Percentiles rank a stretch among this genome's conserved stretches.
Evolutionary conservation across 2,797 vertebrate species (phyloP).

Genomic region (Pangasius djambal): DNA sequence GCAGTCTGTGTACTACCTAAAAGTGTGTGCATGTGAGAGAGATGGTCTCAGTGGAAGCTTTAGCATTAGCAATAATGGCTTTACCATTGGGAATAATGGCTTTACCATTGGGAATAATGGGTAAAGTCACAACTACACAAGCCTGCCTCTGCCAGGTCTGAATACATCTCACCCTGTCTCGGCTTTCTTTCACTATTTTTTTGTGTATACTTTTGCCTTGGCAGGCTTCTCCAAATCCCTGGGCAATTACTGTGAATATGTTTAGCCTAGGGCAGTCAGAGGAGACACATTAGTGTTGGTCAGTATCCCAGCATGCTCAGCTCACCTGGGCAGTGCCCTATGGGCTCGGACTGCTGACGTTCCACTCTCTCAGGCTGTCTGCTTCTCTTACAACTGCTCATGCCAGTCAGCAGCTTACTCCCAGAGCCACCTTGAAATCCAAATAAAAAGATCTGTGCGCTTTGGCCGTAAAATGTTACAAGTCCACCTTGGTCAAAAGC

Average conservation of each 20-base stretch:
- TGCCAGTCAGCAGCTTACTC: conserved; percentile 53
- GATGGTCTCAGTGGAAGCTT: conserved; percentile 66
- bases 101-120: not conserved
- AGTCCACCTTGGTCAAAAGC: conserved; percentile 6
- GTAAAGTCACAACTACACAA: conserved; percentile 44
- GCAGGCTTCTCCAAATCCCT: conserved; percentile 43
- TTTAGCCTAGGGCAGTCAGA: conserved; percentile 58
- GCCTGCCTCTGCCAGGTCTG: conserved; percentile 27
- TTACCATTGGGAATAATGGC: not conserved
- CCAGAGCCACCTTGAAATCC: conserved; percentile 41
- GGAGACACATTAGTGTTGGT: conserved; percentile 61
- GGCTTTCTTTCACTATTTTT: conserved; percentile 29
- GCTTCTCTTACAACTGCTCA: conserved; percentile 36
- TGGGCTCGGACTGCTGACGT: conserved; percentile 50
- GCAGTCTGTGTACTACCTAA: not conserved
- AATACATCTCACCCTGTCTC: conserved; percentile 26
- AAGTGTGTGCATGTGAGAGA: conserved; percentile 6
- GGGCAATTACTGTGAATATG: conserved; percentile 58
- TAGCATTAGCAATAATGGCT: conserved; percentile 41
- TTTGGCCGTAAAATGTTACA: conserved; percentile 16
- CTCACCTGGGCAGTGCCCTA: conserved; percentile 55
- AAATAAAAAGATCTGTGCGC: conserved; percentile 24
- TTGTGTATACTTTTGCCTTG: not conserved
- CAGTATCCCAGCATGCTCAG: conserved; percentile 61
- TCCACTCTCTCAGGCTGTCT: conserved; percentile 34